Percentiles rank a stretch among this genome's conserved stretches.
These are phyloP conservation scores for Bovichtus variegatus DNA, from an alignment of 2,797 vertebrate species.

Conservation along the genomic window DNA sequence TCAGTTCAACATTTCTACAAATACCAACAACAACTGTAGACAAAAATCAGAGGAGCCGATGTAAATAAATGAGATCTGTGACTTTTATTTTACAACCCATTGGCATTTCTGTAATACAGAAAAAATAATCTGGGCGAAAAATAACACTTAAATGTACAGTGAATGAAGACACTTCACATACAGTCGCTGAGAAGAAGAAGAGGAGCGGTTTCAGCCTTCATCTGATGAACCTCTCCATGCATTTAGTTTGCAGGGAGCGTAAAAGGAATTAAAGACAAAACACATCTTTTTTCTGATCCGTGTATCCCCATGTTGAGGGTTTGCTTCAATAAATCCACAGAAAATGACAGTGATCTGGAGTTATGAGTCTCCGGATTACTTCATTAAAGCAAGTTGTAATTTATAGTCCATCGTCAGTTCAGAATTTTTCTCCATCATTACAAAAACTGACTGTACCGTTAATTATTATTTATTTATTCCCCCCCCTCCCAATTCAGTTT, in stretches of 20 bases:
- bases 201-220: conserved; percentile 19
- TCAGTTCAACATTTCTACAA: neutral
- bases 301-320: neutral
- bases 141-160: conserved; percentile 62
- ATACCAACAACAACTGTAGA: neutral
- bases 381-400: neutral
- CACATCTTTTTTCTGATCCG: neutral
- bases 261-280: neutral
- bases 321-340: neutral
- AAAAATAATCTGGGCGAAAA: conserved; percentile 52
- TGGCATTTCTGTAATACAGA: conserved; percentile 66
- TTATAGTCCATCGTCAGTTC: neutral
- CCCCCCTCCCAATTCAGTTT: neutral
- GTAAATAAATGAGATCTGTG: conserved; percentile 61
- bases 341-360: conserved; percentile 9
- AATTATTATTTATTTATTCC: too few relatives aligned
- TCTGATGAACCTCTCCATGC: neutral
- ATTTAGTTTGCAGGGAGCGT: neutral
- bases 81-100: conserved; percentile 78
- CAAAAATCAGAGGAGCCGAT: conserved; percentile 6
- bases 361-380: neutral
- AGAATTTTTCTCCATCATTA: neutral
- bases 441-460: neutral
- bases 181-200: conserved; percentile 22
- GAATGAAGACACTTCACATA: conserved; percentile 54